A percentile compares a stretch with the other conserved stretches of the same genome.
These are phyloP conservation scores for Halcyon chelicuti DNA, from an alignment of 2,797 vertebrate species.

Conservation along the genomic window DNA sequence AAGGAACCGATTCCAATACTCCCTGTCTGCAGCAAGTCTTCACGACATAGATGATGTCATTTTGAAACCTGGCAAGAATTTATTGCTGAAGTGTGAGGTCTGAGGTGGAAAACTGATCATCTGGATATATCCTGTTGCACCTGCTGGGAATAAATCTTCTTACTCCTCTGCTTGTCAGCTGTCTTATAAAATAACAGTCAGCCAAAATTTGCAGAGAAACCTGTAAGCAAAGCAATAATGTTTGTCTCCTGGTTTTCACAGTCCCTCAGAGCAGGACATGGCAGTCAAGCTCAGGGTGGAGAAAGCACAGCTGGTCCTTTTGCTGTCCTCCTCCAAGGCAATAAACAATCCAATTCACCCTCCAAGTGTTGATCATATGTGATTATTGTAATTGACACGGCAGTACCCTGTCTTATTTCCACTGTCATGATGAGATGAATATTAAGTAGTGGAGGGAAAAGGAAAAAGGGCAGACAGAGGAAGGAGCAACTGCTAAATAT, in stretches of 20 bases:
- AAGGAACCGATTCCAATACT: neutral
- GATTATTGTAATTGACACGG: neutral
- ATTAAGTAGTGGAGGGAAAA: neutral
- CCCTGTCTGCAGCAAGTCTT: neutral
- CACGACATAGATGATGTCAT: neutral
- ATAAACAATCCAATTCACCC: neutral
- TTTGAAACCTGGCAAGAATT: neutral
- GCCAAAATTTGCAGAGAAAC: neutral
- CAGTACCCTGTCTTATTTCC: no score
- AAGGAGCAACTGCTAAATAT: neutral
- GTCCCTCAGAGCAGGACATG: neutral
- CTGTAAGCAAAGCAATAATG: neutral
- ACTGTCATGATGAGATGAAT: neutral
- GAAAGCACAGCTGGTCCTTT: neutral
- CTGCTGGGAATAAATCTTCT: neutral
- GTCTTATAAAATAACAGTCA: neutral
- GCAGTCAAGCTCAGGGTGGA: neutral
- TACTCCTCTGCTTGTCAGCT: neutral
- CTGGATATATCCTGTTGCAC: neutral
- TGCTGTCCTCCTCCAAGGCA: neutral
- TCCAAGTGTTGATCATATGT: neutral
- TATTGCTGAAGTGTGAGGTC: neutral
- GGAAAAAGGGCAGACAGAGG: neutral
- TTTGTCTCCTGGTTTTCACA: neutral
- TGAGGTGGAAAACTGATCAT: neutral